phyloP scores from a whole-genome alignment of 2,888 invertebrate species.

The Bhutanitis thaidina region DNA sequence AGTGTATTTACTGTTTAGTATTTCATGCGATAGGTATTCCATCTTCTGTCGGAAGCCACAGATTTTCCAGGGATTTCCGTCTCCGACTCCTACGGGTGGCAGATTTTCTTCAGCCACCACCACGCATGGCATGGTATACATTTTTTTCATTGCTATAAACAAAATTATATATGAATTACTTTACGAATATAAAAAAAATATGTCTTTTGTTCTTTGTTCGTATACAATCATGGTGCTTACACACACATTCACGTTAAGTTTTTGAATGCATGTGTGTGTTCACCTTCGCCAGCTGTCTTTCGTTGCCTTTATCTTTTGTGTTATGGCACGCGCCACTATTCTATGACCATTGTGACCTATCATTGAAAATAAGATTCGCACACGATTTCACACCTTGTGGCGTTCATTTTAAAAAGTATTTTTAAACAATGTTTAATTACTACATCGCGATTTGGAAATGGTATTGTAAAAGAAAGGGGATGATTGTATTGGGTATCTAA shows the following conservation, averaged over 20 bases:
- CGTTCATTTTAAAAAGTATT: background rate
- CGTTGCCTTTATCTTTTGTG: slow-evolving; percentile 53
- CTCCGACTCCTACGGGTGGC: too few species aligned
- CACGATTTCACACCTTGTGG: slow-evolving; percentile 1
- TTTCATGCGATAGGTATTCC: too few species aligned
- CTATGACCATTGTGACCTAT: slow-evolving; percentile 41
- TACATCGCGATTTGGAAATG: background rate
- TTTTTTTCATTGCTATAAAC: too few species aligned
- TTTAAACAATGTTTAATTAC: background rate
- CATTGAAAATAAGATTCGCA: slow-evolving; percentile 10
- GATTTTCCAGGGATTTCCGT: too few species aligned
- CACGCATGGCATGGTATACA: too few species aligned
- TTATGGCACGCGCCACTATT: slow-evolving; percentile 64
- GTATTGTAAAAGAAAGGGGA: slow-evolving; percentile 4
- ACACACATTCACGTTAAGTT: background rate
- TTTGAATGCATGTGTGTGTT: slow-evolving; percentile 31
- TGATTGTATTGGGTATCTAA: background rate
- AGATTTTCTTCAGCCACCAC: too few species aligned
- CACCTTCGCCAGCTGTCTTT: slow-evolving; percentile 67
- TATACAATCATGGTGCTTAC: too few species aligned
- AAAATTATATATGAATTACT: too few species aligned
- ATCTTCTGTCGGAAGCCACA: too few species aligned
- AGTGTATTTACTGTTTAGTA: too few species aligned
- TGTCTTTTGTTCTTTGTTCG: too few species aligned
- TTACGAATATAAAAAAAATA: too few species aligned